Evolutionary conservation across 1,140 invertebrate genomes (phyloP).

Genomic region (Ptiloglossa arizonensis): DNA sequence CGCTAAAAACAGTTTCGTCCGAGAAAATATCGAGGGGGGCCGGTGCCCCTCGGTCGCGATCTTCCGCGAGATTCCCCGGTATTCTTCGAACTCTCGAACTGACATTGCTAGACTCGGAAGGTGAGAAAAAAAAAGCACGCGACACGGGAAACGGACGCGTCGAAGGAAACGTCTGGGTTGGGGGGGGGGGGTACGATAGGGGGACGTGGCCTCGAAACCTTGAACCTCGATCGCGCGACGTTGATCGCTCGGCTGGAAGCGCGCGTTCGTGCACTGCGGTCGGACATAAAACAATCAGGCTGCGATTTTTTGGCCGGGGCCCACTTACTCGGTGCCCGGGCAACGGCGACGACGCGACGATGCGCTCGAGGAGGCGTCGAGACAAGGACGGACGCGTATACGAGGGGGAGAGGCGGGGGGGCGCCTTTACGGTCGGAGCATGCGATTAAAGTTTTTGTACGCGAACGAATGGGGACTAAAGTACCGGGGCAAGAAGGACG

Average conservation of each 20-base stretch:
- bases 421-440: conserved; percentile 62
- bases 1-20: too few relatives aligned
- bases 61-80: too few relatives aligned
- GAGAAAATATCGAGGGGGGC: too few relatives aligned
- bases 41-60: too few relatives aligned
- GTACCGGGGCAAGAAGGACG: background rate
- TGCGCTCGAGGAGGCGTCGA: conserved; percentile 8
- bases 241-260: conserved; percentile 63
- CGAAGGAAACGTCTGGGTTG: background rate
- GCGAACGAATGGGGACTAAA: conserved; percentile 7
- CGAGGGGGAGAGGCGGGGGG: conserved; percentile 13
- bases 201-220: conserved; percentile 32
- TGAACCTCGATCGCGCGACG: conserved; percentile 35
- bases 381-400: conserved; percentile 6
- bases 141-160: conserved; percentile 8
- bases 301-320: conserved; percentile 65
- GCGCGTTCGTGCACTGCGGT: conserved; percentile 67
- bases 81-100: too few relatives aligned
- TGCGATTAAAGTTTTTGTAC: conserved; percentile 71
- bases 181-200: too few relatives aligned
- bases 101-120: too few relatives aligned
- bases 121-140: too few relatives aligned
- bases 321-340: conserved; percentile 65
- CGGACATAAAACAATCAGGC: conserved; percentile 73
- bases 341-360: conserved; percentile 36